Evolutionary conservation across 2,797 vertebrate species (phyloP).

Genomic region (Oceanodroma leucorhoa): DNA sequence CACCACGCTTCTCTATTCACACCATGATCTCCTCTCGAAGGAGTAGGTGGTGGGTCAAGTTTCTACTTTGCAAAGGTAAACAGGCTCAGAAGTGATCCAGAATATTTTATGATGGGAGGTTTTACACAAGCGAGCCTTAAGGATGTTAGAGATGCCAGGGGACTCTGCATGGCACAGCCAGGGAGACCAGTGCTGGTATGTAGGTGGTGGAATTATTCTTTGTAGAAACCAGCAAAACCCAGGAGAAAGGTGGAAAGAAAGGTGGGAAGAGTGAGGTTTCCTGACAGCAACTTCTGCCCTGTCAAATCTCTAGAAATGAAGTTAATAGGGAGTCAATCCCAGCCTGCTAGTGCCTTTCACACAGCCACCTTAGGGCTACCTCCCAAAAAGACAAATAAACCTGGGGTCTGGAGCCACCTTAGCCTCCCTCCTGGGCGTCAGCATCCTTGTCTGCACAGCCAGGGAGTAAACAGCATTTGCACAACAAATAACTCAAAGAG

Average conservation of each 20-base stretch:
- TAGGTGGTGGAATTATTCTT: background rate
- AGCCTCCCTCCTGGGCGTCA: background rate
- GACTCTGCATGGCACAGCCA: background rate
- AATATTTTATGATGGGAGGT: background rate
- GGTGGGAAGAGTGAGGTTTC: background rate
- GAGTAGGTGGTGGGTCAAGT: background rate
- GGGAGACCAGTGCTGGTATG: fast-evolving
- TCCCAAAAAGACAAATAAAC: background rate
- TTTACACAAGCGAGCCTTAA: background rate
- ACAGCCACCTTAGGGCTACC: fast-evolving
- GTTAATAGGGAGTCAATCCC: background rate
- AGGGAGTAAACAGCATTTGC: background rate
- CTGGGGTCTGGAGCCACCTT: background rate
- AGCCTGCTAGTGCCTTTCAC: background rate
- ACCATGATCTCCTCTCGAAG: background rate
- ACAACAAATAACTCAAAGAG: background rate
- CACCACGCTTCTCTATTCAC: background rate
- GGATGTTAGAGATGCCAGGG: background rate
- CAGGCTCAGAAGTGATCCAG: background rate
- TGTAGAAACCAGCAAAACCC: background rate
- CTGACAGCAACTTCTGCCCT: background rate
- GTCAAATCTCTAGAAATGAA: background rate
- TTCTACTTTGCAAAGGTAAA: background rate
- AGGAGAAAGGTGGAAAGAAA: background rate
- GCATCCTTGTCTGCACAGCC: background rate